Conservation (phyloP, 2,113 vertebrate genomes). For the chimpanzee (Pan troglodytes) region NHGRI_mPanTro3-v2.1_pri NC_072415.2:42389501-42390000, state of each 20-base stretch:
- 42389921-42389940: background rate
- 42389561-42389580: background rate
- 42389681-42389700: background rate
- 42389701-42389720: background rate
- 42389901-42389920: background rate
- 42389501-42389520: background rate
- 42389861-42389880: background rate
- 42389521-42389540: rapidly evolving
- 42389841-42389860: background rate
- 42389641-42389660: background rate
- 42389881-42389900: background rate
- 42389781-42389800: background rate
- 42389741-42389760: background rate
- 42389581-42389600: background rate
- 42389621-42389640: background rate
- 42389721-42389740: background rate
- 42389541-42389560: no score
- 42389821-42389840: background rate
- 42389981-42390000: background rate
- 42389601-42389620: background rate
- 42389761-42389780: background rate
- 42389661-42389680: background rate
- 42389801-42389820: background rate
- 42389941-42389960: background rate
- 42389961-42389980: background rate